phyloP scores from a whole-genome alignment of 2,888 invertebrate genomes.

The Lepidocyrtinus sp. region DNA sequence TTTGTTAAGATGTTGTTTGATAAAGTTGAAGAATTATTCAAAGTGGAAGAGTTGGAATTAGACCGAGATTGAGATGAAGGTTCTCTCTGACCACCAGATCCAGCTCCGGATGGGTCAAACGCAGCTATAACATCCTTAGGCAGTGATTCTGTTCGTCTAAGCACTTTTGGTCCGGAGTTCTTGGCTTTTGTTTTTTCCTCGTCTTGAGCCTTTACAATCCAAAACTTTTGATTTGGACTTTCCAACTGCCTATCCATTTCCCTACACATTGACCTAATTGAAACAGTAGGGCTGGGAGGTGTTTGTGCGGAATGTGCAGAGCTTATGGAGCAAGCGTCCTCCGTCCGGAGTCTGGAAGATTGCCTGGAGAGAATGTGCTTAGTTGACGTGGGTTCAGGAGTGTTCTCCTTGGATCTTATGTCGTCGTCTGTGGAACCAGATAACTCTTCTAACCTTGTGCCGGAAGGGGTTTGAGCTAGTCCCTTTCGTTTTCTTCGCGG shows the following conservation, averaged over 20 bases:
- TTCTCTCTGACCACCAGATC: conserved; percentile 58
- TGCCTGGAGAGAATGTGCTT: conserved; percentile 24
- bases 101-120: conserved; percentile 72
- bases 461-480: conserved; percentile 22
- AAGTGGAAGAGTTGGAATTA: conserved; percentile 60
- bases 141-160: conserved; percentile 73
- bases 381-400: conserved; percentile 38
- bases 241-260: conserved; percentile 67
- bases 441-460: conserved; percentile 71
- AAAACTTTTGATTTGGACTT: conserved; percentile 60
- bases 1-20: not conserved
- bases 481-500: conserved; percentile 79
- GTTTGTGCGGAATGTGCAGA: conserved; percentile 50
- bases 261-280: conserved; percentile 65
- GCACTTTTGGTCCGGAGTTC: conserved; percentile 77
- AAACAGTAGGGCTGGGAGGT: conserved; percentile 69
- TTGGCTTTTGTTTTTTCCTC: conserved; percentile 80
- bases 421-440: conserved; percentile 32
- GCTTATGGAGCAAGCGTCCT: conserved; percentile 11
- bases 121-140: conserved; percentile 69
- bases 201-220: conserved; percentile 75
- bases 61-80: conserved; percentile 56
- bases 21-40: conserved; percentile 31
- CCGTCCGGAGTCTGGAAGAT: conserved; percentile 15
- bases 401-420: conserved; percentile 30